Evolutionary conservation across 2,888 invertebrate species (phyloP).

Genomic region (Amiota mariae): DNA sequence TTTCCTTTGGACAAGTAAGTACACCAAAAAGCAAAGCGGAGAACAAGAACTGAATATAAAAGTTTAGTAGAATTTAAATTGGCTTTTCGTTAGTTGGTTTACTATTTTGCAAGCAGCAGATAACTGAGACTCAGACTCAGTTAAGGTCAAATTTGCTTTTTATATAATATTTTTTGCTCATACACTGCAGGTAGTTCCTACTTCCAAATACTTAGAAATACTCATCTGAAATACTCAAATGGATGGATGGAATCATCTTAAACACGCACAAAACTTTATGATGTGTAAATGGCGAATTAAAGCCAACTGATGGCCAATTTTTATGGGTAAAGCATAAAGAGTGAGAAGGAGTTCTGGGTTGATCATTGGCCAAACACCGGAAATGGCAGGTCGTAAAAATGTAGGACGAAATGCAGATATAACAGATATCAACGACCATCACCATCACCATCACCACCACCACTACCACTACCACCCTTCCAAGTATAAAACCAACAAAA

Average conservation of each 20-base stretch:
- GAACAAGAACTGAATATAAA: neutral
- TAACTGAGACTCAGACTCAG: neutral
- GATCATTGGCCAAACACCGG: conserved; percentile 29
- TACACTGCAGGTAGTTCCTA: neutral
- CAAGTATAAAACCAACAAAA: conserved; percentile 33
- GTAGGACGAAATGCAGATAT: conserved; percentile 30
- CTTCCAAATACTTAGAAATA: neutral
- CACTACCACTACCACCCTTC: no score
- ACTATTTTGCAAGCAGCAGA: no score
- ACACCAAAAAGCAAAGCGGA: neutral
- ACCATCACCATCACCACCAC: no score
- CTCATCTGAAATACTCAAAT: neutral
- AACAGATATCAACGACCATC: neutral
- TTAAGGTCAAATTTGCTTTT: neutral
- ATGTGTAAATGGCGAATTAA: conserved; percentile 56
- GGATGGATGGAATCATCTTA: no score
- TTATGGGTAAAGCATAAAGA: conserved; percentile 40
- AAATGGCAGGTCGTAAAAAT: conserved; percentile 50
- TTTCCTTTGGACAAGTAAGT: conserved; percentile 16
- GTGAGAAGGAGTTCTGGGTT: conserved; percentile 41
- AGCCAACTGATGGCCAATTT: conserved; percentile 42
- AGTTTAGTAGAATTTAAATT: no score
- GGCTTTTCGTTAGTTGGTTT: no score
- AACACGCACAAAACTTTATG: conserved; percentile 49
- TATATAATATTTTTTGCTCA: neutral